Base-by-base conservation (phyloP, 2,113 vertebrate genomes). In the Gallinago media region DNA sequence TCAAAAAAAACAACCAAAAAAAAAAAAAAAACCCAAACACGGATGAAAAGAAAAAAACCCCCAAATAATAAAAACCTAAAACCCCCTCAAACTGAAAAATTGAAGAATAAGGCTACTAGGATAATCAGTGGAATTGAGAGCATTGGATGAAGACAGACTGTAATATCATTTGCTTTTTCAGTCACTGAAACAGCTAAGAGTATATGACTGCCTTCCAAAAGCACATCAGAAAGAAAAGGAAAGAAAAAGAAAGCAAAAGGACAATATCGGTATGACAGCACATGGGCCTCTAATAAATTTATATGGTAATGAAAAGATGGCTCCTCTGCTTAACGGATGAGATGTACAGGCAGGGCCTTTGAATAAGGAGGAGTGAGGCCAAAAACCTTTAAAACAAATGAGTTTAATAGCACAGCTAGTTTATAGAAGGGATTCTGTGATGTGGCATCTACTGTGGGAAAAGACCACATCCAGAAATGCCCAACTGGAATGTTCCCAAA, bases 161-260 rank as follows among this genome's bases (percentile, higher is more conserved):
- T 56, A 95, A 75, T 3, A 84, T 84, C 94, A 93, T 79, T 88
- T 96, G 36, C 26, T 84, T 89, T 92, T 85, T 50, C 80, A 84
- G 77, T 31, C 47, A 59, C 50, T 59, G 52, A 71, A 92, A 75
- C 7, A 84, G 58, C 42, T 59, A 23, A 14, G 22, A 58, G n/a
- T 36, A 32, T 26, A 34, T 23, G 55, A 58, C 32, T 74, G 59
- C 32, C 56, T 89, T 76, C 75, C 1, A 1, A 80, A 83, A 91
- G 55, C 6, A 25, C 2, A 5, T 42, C 68, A 89, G 38, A 47
- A 78, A 70, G 91, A 94, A 54, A 29, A 68, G 27, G 44, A 44
- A 44, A 46, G 44, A 54, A 71, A 47, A 83, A 90, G 34, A 65
- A 81, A 67, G 59, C 73, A 66, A 50, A 88, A 76, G 34, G 63